Evolutionary conservation across 2,888 invertebrate genomes (phyloP).

Genomic region (Phengaris alcon): DNA sequence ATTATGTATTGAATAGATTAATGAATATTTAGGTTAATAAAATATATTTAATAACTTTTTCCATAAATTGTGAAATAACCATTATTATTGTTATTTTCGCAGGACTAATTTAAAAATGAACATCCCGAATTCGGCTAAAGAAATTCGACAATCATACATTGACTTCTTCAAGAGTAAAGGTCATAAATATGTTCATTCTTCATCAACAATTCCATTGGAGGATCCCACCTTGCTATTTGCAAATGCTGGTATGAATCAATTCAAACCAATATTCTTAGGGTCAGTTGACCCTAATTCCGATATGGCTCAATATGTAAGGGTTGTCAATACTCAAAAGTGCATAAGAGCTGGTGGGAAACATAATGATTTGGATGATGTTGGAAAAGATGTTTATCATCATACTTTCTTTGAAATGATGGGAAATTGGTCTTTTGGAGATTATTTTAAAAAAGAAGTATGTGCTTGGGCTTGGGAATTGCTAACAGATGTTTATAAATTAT

Average conservation of each 20-base stretch:
- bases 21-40: background rate
- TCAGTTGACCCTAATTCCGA: slow-evolving; percentile 97
- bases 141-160: slow-evolving; percentile 91
- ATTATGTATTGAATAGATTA: too few relatives aligned
- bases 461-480: slow-evolving; percentile 98
- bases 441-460: slow-evolving; percentile 98
- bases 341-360: slow-evolving; percentile 99
- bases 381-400: slow-evolving; percentile 99
- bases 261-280: slow-evolving; percentile 98
- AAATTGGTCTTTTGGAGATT: slow-evolving; percentile 99
- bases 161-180: slow-evolving; percentile 92
- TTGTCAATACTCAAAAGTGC: slow-evolving; percentile 98
- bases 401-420: slow-evolving; percentile 99
- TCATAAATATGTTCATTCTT: slow-evolving; percentile 98
- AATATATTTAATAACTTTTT: background rate
- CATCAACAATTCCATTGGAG: slow-evolving; percentile 97
- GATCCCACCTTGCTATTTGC: slow-evolving; percentile 98
- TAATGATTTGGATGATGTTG: slow-evolving; percentile 99
- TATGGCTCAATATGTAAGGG: slow-evolving; percentile 92
- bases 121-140: slow-evolving; percentile 82
- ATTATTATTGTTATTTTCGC: slow-evolving; percentile 31
- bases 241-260: slow-evolving; percentile 99
- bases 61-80: background rate
- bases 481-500: slow-evolving; percentile 87
- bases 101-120: slow-evolving; percentile 65